Base-by-base conservation (phyloP, 2,888 invertebrate genomes). In the Caradrina kadenii region DNA sequence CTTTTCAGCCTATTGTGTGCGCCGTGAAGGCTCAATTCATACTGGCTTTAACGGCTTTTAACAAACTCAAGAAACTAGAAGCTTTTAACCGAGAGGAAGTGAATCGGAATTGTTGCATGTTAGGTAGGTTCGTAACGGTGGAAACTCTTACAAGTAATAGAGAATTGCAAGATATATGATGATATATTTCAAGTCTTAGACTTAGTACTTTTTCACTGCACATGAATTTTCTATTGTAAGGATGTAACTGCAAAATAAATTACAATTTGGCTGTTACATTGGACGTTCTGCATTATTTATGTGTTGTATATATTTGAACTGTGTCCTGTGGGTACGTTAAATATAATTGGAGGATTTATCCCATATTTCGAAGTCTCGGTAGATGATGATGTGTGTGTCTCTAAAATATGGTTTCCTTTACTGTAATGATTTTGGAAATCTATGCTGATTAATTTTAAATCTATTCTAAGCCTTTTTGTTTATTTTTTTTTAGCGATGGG, bases 1-100 rank as follows among this genome's bases (percentile, higher is more conserved):
- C 91, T 91, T 91, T 90, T 91, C 89, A 92, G 87, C 82, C 91
- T 86, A 93, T 94, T 93, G 93, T 94, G 86, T 81, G 82, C 82
- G 73, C 83, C 73, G 85, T 79, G 89, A 85, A 88, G 88, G 88
- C 90, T 89, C 90, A 91, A 92, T 92, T 91, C 90, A 91, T 90
- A 85, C 88, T 86, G 89, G 89, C 87, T 92, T 88, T 87, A 89
- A 89, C 85, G 87, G 92, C 92, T 92, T 92, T 92, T 91, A 91
- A 91, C 91, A 91, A 91, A 89, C 91, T 90, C 87, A 86, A 88
- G 90, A 85, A 91, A 91, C 91, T 90, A 91, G 90, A 92, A 91
- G 92, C 93, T 93, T 93, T 93, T 92, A 93, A 88, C 88, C 76
- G 76, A 81, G 73, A 90, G 91, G 90, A 90, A 91, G 89, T 89